Evolutionary conservation across 2,888 invertebrate genomes (phyloP), one percentile per base, ranked within the genome.

Genomic region (Xanthostigma xanthostigma): DNA sequence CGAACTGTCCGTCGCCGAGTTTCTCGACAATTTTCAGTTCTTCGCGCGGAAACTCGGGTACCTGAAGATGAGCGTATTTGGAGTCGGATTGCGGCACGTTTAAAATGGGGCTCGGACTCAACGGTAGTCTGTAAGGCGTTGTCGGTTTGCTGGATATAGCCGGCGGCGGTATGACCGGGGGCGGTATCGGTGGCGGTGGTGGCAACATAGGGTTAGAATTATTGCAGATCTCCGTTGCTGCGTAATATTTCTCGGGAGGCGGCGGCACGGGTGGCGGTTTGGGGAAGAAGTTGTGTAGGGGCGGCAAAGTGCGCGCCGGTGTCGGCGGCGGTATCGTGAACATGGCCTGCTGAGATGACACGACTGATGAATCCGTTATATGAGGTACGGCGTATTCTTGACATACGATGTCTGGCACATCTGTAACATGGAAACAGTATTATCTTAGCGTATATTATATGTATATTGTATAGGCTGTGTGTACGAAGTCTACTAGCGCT

Each of bases 1-100:
- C 84, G 64, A 82, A 86, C 60, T 80, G 76, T 53, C 86, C 85
- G 57, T 79, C 77, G 48, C 86, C 86, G 49, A 88, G 71, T 62
- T 81, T 84, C 66, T 85, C 84, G 55, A 84, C 74, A 64, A 85
- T 79, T 61, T 76, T 74, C 56, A 88, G 73, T 60, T 78, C 78
- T 59, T 84, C 81, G 55, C 81, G 71, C 14, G 84, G 82, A 68
- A 86, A 80, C 65, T 80, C 78, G 50, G 66, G 63, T 49, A 75
- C 64, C 53, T 72, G 67, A 54, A 69, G 64, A 59, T 71, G 68
- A 49, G 65, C 64, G 53, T 66, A 66, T 38, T 67, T 61, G 50
- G 67, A 67, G 53, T 72, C 73, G 8, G 34, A 39, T 27, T 33
- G 12, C 34, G 34, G 9, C 64, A 64, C 48, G 62, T 62, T 51